Conservation (phyloP, 2,888 invertebrate genomes). For the Troides aeacus region DNA sequence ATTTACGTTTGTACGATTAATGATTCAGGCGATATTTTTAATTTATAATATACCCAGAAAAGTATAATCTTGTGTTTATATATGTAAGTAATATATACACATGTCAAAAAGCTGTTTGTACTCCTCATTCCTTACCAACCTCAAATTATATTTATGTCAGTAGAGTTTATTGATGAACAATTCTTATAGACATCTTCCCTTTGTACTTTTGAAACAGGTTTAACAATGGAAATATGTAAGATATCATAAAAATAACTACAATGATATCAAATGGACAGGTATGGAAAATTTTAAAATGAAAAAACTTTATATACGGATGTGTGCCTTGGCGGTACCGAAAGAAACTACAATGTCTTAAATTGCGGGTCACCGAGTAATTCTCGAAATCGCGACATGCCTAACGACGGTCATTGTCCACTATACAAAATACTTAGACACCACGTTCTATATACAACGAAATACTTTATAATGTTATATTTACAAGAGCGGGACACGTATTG, state of each 20-base stretch:
- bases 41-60: no score
- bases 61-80: no score
- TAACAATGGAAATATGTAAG: no score
- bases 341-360: conserved; percentile 43
- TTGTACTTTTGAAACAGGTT: no score
- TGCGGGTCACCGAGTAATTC: conserved; percentile 48
- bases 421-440: conserved; percentile 1
- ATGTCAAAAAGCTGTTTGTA: no score
- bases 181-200: no score
- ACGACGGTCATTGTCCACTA: conserved; percentile 60
- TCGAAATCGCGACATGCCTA: conserved; percentile 40
- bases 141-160: no score
- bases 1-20: no score
- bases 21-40: no score
- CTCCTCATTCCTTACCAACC: no score
- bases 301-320: conserved; percentile 28
- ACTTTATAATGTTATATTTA: not conserved
- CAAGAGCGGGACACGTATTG: not conserved
- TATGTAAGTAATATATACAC: no score
- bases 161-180: no score
- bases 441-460: not conserved
- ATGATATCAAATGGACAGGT: not conserved
- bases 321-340: conserved; percentile 24
- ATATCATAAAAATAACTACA: not conserved
- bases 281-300: not conserved